These are phyloP conservation scores for Polyergus mexicanus DNA, from an alignment of 1,140 invertebrate genomes.

Conservation along the genomic window DNA sequence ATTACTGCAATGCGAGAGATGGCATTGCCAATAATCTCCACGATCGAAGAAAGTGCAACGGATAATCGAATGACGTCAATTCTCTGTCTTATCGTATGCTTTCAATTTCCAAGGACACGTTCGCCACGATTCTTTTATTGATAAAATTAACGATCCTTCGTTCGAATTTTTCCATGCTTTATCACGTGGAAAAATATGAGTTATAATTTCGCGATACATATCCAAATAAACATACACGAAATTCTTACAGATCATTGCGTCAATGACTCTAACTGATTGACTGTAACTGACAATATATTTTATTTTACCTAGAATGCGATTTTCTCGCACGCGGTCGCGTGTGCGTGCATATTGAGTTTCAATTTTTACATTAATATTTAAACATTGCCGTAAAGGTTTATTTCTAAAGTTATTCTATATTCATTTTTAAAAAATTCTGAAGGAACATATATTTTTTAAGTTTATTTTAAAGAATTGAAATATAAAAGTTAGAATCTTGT, in stretches of 20 bases:
- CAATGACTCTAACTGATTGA: not conserved
- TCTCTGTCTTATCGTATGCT: constrained; percentile 13
- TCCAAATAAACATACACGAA: not conserved
- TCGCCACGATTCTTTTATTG: not conserved
- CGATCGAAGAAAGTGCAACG: not conserved
- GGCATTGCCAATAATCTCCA: not conserved
- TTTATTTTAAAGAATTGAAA: no score
- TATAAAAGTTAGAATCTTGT: no score
- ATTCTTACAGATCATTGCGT: not conserved
- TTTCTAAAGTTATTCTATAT: no score
- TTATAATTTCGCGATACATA: not conserved
- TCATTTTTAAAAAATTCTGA: no score
- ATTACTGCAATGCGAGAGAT: not conserved
- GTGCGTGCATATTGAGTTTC: not conserved
- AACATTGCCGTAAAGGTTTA: no score
- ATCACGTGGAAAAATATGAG: not conserved
- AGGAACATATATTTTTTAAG: no score
- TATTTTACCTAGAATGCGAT: not conserved
- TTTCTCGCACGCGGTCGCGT: not conserved
- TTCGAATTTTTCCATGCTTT: not conserved
- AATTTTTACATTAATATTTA: no score
- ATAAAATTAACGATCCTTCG: not conserved
- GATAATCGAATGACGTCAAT: constrained; percentile 1
- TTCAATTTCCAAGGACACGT: not conserved
- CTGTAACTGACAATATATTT: not conserved